These are phyloP conservation scores for Drosophila koepferae DNA, from an alignment of 2,888 invertebrate species.

Conservation along the genomic window DNA sequence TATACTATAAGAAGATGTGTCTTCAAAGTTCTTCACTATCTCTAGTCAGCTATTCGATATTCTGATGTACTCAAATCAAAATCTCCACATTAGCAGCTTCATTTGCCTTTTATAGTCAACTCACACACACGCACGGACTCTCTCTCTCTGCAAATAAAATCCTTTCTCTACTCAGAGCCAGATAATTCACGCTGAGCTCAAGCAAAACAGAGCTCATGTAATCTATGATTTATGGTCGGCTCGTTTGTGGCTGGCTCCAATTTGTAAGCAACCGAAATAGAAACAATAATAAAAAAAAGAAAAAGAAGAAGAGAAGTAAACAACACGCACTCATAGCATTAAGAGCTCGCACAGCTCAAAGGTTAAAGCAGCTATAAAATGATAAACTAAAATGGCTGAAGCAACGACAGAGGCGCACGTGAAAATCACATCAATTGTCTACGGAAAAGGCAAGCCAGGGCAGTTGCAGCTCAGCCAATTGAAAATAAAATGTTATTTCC, in stretches of 20 bases:
- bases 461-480: conserved; percentile 58
- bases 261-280: conserved; percentile 66
- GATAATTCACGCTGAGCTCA: conserved; percentile 42
- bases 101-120: neutral
- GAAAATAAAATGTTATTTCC: conserved; percentile 80
- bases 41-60: too few species aligned
- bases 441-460: conserved; percentile 20
- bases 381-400: conserved; percentile 63
- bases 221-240: conserved; percentile 74
- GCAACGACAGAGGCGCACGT: conserved; percentile 75
- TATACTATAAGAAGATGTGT: too few species aligned
- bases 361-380: conserved; percentile 77
- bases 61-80: neutral
- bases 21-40: too few species aligned
- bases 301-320: conserved; percentile 25
- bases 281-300: neutral
- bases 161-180: neutral
- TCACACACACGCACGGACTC: neutral
- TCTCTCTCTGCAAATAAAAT: neutral
- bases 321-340: conserved; percentile 75
- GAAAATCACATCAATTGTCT: conserved; percentile 81
- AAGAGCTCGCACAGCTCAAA: conserved; percentile 45
- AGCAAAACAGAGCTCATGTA: conserved; percentile 41
- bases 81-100: conserved; percentile 2
- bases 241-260: conserved; percentile 73